These are phyloP conservation scores for Loxodonta africana DNA, from an alignment of 2,113 vertebrate genomes.

Conservation along the genomic window DNA sequence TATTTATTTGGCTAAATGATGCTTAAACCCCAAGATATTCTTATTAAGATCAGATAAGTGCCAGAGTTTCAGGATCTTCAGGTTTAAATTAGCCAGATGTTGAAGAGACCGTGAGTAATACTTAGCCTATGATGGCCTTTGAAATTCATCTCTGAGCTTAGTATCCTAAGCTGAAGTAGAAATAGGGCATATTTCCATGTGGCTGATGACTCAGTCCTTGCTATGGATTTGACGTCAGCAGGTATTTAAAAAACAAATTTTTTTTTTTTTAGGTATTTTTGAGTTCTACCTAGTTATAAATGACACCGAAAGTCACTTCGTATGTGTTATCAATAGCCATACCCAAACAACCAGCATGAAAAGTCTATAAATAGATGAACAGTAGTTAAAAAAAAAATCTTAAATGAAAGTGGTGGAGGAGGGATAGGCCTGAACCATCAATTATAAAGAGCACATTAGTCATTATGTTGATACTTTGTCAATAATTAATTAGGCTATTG, in stretches of 20 bases:
- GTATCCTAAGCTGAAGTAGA: neutral
- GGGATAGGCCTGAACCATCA: slow-evolving; percentile 23
- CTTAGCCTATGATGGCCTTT: neutral
- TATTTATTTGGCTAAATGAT: slow-evolving; percentile 39
- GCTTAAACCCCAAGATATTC: neutral
- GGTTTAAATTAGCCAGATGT: neutral
- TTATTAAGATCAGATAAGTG: neutral
- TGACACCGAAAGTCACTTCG: slow-evolving; percentile 4
- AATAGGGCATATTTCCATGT: neutral
- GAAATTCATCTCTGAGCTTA: neutral
- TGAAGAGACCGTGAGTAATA: neutral
- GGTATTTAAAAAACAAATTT: neutral
- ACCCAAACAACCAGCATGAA: neutral
- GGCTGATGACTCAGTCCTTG: neutral
- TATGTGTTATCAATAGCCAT: neutral
- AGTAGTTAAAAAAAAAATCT: neutral
- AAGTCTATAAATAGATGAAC: neutral
- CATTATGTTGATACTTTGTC: slow-evolving; percentile 37
- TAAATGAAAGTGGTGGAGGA: neutral
- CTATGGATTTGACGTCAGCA: slow-evolving; percentile 41
- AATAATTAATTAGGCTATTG: slow-evolving; percentile 72
- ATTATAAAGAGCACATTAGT: slow-evolving; percentile 28
- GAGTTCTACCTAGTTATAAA: slow-evolving; percentile 29
- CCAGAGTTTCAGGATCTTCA: neutral
- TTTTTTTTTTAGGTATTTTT: neutral